Conservation (phyloP, 2,797 vertebrate species). For the Gallinago stenura region DNA sequence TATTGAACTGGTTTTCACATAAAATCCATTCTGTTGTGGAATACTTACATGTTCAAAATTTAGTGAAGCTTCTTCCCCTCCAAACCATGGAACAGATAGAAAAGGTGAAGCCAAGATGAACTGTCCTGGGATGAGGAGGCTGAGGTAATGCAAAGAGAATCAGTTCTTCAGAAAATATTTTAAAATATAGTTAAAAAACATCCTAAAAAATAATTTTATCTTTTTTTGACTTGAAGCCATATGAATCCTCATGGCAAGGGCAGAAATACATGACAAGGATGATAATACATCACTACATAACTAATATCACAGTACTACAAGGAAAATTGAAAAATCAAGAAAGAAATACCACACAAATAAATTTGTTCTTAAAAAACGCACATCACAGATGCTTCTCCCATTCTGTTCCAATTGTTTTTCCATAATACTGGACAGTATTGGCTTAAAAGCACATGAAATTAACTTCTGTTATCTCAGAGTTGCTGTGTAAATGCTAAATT, state of each 20-base stretch:
- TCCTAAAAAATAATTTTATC: neutral
- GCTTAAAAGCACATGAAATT: neutral
- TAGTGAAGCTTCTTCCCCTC: constrained; percentile 11
- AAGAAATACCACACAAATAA: neutral
- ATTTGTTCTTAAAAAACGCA: neutral
- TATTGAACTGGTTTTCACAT: constrained; percentile 48
- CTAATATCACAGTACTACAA: neutral
- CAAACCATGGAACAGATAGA: constrained; percentile 24
- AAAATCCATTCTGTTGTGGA: constrained; percentile 34
- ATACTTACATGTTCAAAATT: constrained; percentile 40
- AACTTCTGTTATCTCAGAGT: neutral
- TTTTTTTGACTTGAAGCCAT: neutral
- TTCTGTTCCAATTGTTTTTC: neutral
- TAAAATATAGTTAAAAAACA: neutral
- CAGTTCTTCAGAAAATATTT: constrained; percentile 39
- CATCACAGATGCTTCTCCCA: neutral
- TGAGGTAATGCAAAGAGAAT: constrained; percentile 14
- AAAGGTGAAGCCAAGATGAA: constrained; percentile 57
- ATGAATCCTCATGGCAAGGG: neutral
- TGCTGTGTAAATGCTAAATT: neutral
- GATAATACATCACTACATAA: neutral
- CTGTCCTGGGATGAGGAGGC: neutral
- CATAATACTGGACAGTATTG: neutral
- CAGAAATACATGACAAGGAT: neutral
- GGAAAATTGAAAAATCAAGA: neutral